Base-by-base conservation (phyloP, 2,888 invertebrate genomes). In the Iselma pallidipennis region DNA sequence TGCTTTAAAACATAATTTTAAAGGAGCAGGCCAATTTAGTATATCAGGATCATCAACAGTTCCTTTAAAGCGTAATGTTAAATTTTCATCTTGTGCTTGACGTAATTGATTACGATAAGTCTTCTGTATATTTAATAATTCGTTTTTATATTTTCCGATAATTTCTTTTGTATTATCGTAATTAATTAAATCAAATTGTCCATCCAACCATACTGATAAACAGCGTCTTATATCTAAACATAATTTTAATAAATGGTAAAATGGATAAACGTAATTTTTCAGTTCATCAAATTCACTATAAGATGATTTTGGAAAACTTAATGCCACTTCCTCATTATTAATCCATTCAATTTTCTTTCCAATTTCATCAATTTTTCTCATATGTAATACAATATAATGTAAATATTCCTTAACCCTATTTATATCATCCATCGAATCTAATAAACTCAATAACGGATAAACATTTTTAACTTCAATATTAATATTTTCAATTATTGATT, bases 161-260 rank as follows among this genome's bases (percentile, higher is more conserved):
- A 90, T 91, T 53, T 82, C 82, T 77, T 95, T 95, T 63, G 96
- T 92, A 68, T 85, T 83, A 58, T 87, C 85, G 6, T 92, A 89
- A 71, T 92, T 89, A 62, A 96, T 83, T 73, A 91, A 91, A 76
- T 94, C 90, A 80, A 96, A 96, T 1, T 93, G 89, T 0, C 96
- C 96, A 78, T 96, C 92, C 86, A 94, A 89, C 94, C 96, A 96
- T 9, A 94, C 90, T 67, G 88, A 91, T 74, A 90, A 88, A 72
- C 91, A 89, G 54, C 91, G 87, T 78, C 90, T 88, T 91, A 95
- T 95, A 74, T 86, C 85, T 56, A 87, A 83, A 55, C 88, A 86
- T 2, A 85, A 79, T 52, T 89, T 91, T 71, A 95, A 82, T 1
- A 92, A 82, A 42, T 81, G 84, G 57, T 91, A 86, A 78, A 90